phyloP scores from a whole-genome alignment of 2,797 vertebrate genomes.

The Danio albolineatus region DNA sequence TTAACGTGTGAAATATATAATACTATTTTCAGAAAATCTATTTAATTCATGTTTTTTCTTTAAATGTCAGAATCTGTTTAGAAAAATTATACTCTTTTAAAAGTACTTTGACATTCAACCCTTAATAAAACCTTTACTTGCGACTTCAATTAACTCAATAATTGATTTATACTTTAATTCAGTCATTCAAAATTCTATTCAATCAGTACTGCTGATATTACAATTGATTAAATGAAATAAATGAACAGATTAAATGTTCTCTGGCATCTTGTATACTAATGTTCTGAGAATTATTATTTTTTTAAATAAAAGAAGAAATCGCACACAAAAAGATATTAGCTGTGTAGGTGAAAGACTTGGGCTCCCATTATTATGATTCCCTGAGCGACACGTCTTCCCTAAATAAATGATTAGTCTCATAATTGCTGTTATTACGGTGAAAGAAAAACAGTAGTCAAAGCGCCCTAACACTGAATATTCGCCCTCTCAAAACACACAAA shows the following conservation, averaged over 20 bases:
- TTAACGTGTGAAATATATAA: no score
- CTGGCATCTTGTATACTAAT: background rate
- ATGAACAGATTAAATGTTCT: background rate
- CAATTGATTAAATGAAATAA: background rate
- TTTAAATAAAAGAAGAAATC: slow-evolving; percentile 11
- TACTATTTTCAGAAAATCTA: no score
- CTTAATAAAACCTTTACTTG: background rate
- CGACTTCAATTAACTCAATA: background rate
- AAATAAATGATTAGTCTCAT: slow-evolving; percentile 62
- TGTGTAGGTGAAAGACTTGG: slow-evolving; percentile 5
- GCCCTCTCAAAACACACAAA: slow-evolving; percentile 50
- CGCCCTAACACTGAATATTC: slow-evolving; percentile 49
- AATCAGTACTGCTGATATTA: background rate
- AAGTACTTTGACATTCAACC: no score
- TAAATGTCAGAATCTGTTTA: no score
- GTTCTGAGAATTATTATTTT: background rate
- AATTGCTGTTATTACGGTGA: slow-evolving; percentile 55
- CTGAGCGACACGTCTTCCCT: slow-evolving; percentile 23
- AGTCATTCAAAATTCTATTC: background rate
- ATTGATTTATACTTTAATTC: background rate
- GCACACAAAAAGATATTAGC: background rate
- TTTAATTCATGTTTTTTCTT: no score
- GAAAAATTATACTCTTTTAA: no score
- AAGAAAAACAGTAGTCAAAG: slow-evolving; percentile 54
- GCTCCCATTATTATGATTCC: slow-evolving; percentile 19